Base-by-base conservation (phyloP, 2,113 vertebrate species). In the Isurus oxyrinchus region DNA sequence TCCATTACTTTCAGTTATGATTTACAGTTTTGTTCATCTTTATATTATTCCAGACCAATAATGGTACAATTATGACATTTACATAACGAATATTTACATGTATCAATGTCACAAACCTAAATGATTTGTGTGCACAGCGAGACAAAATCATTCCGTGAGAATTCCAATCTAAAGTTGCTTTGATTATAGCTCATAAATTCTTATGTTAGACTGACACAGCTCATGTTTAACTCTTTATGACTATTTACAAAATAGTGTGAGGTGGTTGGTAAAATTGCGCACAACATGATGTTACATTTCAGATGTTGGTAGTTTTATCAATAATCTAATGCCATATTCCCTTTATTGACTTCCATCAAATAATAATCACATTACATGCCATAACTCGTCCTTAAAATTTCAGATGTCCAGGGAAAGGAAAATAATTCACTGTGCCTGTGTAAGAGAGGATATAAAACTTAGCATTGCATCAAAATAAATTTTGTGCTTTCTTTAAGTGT, bases 61-160 rank as follows among this genome's bases (percentile, higher is more conserved):
- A 53, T 90, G 57, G n/a, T n/a, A 93, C 31, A 66, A 66, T 94
- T 63, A 66, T 66, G 21, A 4, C 87, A 90, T 90, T 90, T 90
- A 27, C 25, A 90, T 57, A 57, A 90, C 87, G 25, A 90, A 55
- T 90, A 90, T 90, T 90, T 90, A 90, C 40, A 55, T 57, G 86
- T 88, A 90, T 57, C 6, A 55, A 27, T 31, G 49, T 27, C 87
- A 90, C 87, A 57, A 55, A 90, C 57, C 53, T 31, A 55, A 90
- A 90, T 90, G 87, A 90, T 90, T 90, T 90, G 87, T 55, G 87
- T 53, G 87, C 87, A 55, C 87, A 90, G 53, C 87, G 87, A 90
- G 87, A 90, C 87, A 31, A 3, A 90, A 90, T 90, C 87, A 90
- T 90, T 90, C 53, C 87, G 25, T 23, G 53, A 57, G 87, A 90